phyloP scores from a whole-genome alignment of 2,888 invertebrate species.

The Andrena dorsata region DNA sequence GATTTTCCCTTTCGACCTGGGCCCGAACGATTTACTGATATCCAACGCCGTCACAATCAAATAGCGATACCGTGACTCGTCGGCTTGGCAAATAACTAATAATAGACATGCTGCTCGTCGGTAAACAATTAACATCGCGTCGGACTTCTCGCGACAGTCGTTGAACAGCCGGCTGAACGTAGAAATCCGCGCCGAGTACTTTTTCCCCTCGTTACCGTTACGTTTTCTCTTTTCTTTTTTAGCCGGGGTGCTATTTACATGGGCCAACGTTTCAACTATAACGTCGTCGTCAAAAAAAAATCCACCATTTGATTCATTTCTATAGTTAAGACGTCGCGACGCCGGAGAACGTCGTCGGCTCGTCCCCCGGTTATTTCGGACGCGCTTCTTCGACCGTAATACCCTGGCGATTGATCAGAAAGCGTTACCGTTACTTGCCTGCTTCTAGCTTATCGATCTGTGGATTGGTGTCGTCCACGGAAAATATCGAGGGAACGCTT shows the following conservation, averaged over 20 bases:
- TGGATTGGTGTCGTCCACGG: background rate
- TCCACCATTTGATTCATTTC: conserved; percentile 70
- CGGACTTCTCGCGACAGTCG: conserved; percentile 31
- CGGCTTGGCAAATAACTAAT: conserved; percentile 53
- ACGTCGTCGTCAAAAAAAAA: conserved; percentile 57
- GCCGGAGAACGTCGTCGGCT: conserved; percentile 24
- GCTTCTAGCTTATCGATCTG: background rate
- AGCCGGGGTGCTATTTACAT: conserved; percentile 63
- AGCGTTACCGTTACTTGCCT: background rate
- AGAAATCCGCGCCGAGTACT: conserved; percentile 19
- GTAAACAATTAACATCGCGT: conserved; percentile 54
- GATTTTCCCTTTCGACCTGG: background rate
- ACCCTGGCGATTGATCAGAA: background rate
- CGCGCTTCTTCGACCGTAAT: background rate
- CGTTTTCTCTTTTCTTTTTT: too few species aligned
- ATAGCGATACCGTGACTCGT: conserved; percentile 44
- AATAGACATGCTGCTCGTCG: conserved; percentile 26
- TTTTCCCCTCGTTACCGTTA: background rate
- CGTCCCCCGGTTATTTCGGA: conserved; percentile 37
- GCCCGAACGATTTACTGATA: conserved; percentile 11
- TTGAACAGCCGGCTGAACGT: conserved; percentile 16
- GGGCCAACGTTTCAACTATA: conserved; percentile 58
- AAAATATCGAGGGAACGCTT: conserved; percentile 47
- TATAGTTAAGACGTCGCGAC: conserved; percentile 59
- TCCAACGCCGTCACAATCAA: background rate